Evolutionary conservation across 2,888 invertebrate genomes (phyloP), one percentile per base, ranked within the genome.

Genomic region (Spicauda simplicius): DNA sequence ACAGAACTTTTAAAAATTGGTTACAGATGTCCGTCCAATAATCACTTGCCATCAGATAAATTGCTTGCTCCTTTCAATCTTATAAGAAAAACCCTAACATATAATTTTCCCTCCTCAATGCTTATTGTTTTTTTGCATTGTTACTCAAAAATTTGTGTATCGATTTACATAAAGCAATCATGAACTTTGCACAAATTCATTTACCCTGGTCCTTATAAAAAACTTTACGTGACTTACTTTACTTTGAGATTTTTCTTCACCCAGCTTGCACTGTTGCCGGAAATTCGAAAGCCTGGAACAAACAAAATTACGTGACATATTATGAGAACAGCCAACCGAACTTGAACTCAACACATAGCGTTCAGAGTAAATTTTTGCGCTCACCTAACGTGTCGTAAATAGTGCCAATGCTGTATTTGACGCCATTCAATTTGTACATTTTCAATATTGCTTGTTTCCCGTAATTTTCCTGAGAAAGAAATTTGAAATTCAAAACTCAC

Each of bases 251-350:
- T 76, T 73, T 80, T 86, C 73, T 91, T 91, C 19, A 86, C 85
- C 89, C 90, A 91, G 73, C 85, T 85, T 12, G 85, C 84, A 71
- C 87, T 87, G 72, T 86, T 84, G 0, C 91, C 91, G n/a, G 91
- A 88, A 65, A 83, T 75, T 70, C 80, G 80, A n/a, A 73, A 66
- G 19, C 89, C 90, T 90, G 72, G 20, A 65, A 45, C 53, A 66
- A 60, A 60, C 5, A 25, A 2, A 25, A 54, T 37, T 53, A n/a
- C 7, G 41, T 54, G 48, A 60, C 60, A 55, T 54, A 55, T 60
- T 59, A 66, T 33, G 33, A 33, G 53, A 14, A 59, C 33, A 52
- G 48, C 7, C 16, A 14, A 16, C 16, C 7, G n/a, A 48, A 48
- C 48, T 14, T 48, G 48, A 48, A 48, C 48, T 16, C 16, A 7